Conservation (phyloP, 2,113 vertebrate genomes). For the Anoplopoma fimbria region DNA sequence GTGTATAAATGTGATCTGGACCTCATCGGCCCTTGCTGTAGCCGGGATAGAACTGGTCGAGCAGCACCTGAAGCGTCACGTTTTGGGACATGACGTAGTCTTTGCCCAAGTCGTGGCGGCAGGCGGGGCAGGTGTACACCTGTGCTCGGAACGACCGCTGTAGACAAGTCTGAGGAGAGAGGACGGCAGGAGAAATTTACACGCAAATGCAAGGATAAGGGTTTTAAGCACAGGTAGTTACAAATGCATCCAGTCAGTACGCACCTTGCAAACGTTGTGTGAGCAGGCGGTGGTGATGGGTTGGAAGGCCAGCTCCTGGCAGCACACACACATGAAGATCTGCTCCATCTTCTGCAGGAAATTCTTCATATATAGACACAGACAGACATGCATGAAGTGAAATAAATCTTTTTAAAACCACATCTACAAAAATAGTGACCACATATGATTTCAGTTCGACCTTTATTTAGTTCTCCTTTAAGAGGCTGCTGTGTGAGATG, state of each 20-base stretch:
- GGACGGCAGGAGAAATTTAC: not conserved
- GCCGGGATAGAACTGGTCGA: slow-evolving; percentile 98
- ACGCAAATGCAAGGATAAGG: not conserved
- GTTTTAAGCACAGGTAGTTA: not conserved
- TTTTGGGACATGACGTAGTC: slow-evolving; percentile 95
- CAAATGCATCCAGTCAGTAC: slow-evolving; percentile 28
- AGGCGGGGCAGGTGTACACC: slow-evolving; percentile 97
- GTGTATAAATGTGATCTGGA: slow-evolving; percentile 37
- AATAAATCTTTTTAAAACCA: no score
- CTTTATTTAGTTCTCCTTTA: not conserved
- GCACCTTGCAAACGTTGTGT: slow-evolving; percentile 98
- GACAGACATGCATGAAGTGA: not conserved
- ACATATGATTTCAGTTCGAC: not conserved
- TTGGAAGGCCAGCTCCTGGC: slow-evolving; percentile 97
- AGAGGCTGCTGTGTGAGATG: not conserved
- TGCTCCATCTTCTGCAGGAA: slow-evolving; percentile 98
- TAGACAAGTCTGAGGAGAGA: slow-evolving; percentile 89
- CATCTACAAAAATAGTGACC: no score
- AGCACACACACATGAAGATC: slow-evolving; percentile 99
- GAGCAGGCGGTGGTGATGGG: slow-evolving; percentile 96
- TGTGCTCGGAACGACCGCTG: slow-evolving; percentile 96
- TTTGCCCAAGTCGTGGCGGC: slow-evolving; percentile 95
- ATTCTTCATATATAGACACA: slow-evolving; percentile 82
- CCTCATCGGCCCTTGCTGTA: slow-evolving; percentile 99
- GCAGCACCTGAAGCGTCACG: slow-evolving; percentile 92